These are phyloP conservation scores for Thomomys bottae DNA, from an alignment of 2,113 vertebrate genomes.

Conservation along the genomic window DNA sequence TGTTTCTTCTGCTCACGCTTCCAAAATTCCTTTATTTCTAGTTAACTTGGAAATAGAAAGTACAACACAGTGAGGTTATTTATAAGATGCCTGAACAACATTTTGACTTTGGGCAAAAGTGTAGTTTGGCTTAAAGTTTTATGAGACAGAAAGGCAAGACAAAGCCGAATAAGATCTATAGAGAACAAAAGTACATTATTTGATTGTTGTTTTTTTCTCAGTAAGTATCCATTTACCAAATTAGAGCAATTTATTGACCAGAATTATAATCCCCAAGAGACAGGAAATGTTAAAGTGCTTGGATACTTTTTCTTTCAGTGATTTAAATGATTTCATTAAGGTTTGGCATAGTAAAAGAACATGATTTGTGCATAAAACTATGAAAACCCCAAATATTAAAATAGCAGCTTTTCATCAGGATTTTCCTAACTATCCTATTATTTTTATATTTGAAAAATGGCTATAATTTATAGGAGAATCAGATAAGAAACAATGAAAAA, in stretches of 20 bases:
- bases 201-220: slow-evolving; percentile 5
- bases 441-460: slow-evolving; percentile 18
- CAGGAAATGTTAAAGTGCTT: slow-evolving; percentile 2
- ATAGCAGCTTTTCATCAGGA: slow-evolving; percentile 30
- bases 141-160: background rate
- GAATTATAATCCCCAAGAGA: slow-evolving; percentile 39
- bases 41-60: background rate
- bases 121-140: slow-evolving; percentile 37
- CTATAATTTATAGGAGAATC: background rate
- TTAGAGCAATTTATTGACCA: slow-evolving; percentile 36
- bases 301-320: background rate
- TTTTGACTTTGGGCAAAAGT: slow-evolving; percentile 8
- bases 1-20: background rate
- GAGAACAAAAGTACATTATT: background rate
- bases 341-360: slow-evolving; percentile 42
- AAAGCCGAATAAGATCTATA: background rate
- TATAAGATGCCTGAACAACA: background rate
- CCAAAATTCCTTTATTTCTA: background rate
- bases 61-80: background rate
- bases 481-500: background rate
- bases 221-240: background rate
- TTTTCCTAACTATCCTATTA: slow-evolving; percentile 1
- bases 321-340: slow-evolving; percentile 42
- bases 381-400: background rate
- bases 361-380: background rate